phyloP scores from a whole-genome alignment of 1,140 invertebrate species.

The Pseudomyrmex flavicornis region DNA sequence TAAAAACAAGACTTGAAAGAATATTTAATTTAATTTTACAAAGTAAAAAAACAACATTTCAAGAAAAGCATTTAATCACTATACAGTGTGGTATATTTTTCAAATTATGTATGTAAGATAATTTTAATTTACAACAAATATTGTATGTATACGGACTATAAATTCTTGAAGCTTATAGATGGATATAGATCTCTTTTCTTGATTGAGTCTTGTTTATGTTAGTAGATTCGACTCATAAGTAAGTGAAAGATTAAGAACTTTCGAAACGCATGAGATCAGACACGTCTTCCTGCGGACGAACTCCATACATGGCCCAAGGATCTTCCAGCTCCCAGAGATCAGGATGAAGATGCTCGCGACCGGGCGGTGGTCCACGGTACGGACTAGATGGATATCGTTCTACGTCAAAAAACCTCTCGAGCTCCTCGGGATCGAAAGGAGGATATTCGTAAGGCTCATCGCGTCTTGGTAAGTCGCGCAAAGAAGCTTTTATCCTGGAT shows the following conservation, averaged over 20 bases:
- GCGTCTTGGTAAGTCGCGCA: not conserved
- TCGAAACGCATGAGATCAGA: conserved; percentile 68
- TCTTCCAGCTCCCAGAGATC: conserved; percentile 73
- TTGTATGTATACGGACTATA: too few species aligned
- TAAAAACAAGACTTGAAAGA: too few species aligned
- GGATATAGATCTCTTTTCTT: too few species aligned
- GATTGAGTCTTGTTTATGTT: too few species aligned
- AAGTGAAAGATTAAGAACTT: not conserved
- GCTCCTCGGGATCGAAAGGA: conserved; percentile 61
- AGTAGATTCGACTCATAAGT: too few species aligned
- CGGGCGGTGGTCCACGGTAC: conserved; percentile 44
- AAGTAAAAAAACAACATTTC: too few species aligned
- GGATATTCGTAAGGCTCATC: conserved; percentile 15
- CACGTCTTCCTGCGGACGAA: conserved; percentile 2
- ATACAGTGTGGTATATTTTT: too few species aligned
- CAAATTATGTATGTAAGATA: too few species aligned
- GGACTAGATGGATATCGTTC: conserved; percentile 58
- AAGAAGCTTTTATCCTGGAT: conserved; percentile 61
- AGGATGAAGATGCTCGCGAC: conserved; percentile 54
- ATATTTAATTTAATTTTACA: too few species aligned
- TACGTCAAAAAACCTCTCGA: conserved; percentile 74
- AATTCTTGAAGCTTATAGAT: too few species aligned
- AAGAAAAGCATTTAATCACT: too few species aligned
- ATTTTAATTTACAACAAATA: too few species aligned
- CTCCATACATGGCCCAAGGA: conserved; percentile 55